Conservation (phyloP, 2,888 invertebrate species). For the Drosophila cyrtoloma region DNA sequence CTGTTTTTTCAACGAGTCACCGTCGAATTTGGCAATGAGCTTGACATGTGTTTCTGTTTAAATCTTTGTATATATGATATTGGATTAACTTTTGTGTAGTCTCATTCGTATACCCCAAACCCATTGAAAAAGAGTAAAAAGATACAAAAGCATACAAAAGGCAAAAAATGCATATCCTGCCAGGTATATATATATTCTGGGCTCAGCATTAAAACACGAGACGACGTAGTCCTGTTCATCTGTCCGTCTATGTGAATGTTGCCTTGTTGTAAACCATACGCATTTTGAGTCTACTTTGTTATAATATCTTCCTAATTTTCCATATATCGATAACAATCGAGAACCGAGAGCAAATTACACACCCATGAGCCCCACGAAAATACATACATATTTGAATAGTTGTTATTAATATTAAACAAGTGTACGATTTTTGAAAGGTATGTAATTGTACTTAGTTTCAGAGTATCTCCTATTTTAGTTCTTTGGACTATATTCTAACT, state of each 20-base stretch:
- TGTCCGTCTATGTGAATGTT: not conserved
- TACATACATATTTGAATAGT: not conserved
- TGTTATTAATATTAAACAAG: not conserved
- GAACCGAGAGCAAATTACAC: not conserved
- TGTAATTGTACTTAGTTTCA: rapidly evolving
- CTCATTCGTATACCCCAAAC: not conserved
- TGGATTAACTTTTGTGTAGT: not conserved
- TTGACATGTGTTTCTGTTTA: not conserved
- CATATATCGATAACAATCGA: not conserved
- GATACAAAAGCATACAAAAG: not conserved
- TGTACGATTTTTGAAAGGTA: not conserved
- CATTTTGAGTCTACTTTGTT: not conserved
- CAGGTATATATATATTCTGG: not conserved
- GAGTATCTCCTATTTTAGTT: not conserved
- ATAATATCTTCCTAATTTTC: too few relatives aligned
- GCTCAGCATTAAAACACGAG: not conserved
- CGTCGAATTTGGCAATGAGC: not conserved
- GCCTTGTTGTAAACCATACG: not conserved
- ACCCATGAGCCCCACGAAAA: not conserved
- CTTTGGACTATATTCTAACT: not conserved
- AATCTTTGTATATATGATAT: not conserved
- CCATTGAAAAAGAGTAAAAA: too few relatives aligned
- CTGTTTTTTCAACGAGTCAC: conserved; percentile 2
- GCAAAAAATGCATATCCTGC: not conserved
- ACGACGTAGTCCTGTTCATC: not conserved